Evolutionary conservation across 1,140 invertebrate genomes (phyloP), one percentile per base, ranked within the genome.

Genomic region (Caenorhabditis brenneri): DNA sequence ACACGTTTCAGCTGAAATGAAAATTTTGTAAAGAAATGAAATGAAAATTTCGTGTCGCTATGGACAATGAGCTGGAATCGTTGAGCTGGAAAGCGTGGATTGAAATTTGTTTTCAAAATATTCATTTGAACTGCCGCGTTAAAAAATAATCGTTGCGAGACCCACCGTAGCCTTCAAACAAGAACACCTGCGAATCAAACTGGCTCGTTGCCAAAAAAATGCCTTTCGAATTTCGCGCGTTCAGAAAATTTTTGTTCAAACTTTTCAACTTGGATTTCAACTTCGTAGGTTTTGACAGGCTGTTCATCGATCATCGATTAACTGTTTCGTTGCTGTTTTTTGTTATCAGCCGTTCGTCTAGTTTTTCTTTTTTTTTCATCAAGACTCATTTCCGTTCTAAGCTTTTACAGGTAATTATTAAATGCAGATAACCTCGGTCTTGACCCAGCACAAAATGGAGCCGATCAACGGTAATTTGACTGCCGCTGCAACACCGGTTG

Each of bases 151-250:
- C 65, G 65, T 42, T 16, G 36, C 65, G 65, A 74, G 65, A 74
- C 65, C 65, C n/a, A 9, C n/a, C 36, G 42, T 10, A 15, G 22
- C n/a, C 42, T 74, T 74, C 36, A 74, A 74, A 74, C n/a, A 22
- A 74, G 15, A 2, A 24, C 9, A 7, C 65, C 65, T 74, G 65
- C 65, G 36, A 24, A 74, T 74, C 65, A 74, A 74, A 74, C 65
- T 74, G 36, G 65, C 65, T 46, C 65, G 29, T 33, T 74, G n/a
- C 65, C 65, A 74, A 74, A 74, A 65, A 74, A 74, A 9, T 33
- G 3, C 65, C 36, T 74, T 74, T 74, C 65, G 65, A 74, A 74
- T 74, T 74, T 74, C 65, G 65, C 65, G 65, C 65, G 65, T 74
- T 74, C 58, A n/a, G 22, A 74, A n/a, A n/a, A n/a, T n/a, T n/a